A percentile compares a stretch with the other conserved stretches of the same genome.
These are phyloP conservation scores for Equus przewalskii DNA, from an alignment of 2,113 vertebrate genomes.

Conservation along the genomic window DNA sequence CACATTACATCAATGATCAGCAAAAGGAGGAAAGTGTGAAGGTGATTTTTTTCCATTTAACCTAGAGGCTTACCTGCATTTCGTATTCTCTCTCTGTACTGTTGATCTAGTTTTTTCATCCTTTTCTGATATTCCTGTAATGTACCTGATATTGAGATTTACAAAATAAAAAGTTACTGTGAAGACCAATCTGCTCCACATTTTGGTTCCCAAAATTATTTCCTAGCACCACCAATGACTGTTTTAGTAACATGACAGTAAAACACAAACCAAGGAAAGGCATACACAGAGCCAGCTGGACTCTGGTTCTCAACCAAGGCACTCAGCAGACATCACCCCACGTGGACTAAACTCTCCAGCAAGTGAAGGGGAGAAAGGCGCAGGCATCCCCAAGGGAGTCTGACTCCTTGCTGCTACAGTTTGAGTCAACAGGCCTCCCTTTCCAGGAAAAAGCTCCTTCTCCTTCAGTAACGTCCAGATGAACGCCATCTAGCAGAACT, in stretches of 20 bases:
- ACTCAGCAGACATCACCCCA: not conserved
- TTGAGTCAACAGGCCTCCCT: rapidly evolving
- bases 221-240: not conserved
- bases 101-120: constrained; percentile 99
- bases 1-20: rapidly evolving
- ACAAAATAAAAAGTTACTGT: not conserved
- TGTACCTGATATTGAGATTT: constrained; percentile 90
- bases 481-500: not conserved
- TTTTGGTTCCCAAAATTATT: not conserved
- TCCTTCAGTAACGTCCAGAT: not conserved
- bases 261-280: not conserved
- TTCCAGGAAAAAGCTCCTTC: not conserved
- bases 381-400: rapidly evolving
- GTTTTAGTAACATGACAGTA: not conserved
- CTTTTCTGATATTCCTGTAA: constrained; percentile 99
- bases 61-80: constrained; percentile 91
- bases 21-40: not conserved
- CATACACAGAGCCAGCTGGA: not conserved
- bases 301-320: not conserved
- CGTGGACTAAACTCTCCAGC: not conserved
- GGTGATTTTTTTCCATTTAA: not conserved
- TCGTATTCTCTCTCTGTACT: constrained; percentile 97
- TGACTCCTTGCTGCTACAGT: not conserved
- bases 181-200: not conserved
- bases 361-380: not conserved